Base-by-base conservation (phyloP, 2,113 vertebrate species). In the Falcunculus frontatus region DNA sequence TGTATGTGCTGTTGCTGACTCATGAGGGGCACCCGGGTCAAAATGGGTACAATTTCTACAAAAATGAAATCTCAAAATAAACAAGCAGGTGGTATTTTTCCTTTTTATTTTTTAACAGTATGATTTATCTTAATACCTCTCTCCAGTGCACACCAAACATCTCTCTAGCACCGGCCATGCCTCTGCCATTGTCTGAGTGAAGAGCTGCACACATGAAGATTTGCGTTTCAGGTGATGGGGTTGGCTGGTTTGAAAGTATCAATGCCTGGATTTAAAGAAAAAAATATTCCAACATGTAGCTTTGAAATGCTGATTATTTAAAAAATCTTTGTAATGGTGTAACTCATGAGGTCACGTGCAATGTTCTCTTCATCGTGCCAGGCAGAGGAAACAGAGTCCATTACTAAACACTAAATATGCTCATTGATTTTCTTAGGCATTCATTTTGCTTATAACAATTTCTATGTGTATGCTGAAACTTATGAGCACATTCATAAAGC, bases 391-490 rank as follows among this genome's bases (percentile, higher is more conserved):
- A 73, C 14, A 46, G 55, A 62, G 33, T 63, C 46, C 70, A 63
- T 92, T 88, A 69, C 78, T 39, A 86, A 60, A 78, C n/a, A 53
- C 41, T 90, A 82, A 95, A 93, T 85, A 84, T 52, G 68, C 68
- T 96, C 79, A 68, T 94, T 91, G 77, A 93, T 90, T 87, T 91
- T 83, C 49, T 53, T 76, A 70, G 35, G 47, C 63, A 63, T 92
- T 92, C 29, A 33, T 91, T 78, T 91, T 91, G 47, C 53, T 94
- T 77, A n/a, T 78, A 90, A 74, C 13, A 32, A 84, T 90, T 81
- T 39, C 47, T 32, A 49, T 88, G 35, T 56, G 39, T 63, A 30
- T 6, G 5, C 22, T 46, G 78, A 64, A 78, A 84, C 84, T 84
- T 82, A 87, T 8, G 80, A 90, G 84, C 33, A 50, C 60, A 52